phyloP scores from a whole-genome alignment of 1,140 invertebrate genomes.

The Zaprionus gabonicus region DNA sequence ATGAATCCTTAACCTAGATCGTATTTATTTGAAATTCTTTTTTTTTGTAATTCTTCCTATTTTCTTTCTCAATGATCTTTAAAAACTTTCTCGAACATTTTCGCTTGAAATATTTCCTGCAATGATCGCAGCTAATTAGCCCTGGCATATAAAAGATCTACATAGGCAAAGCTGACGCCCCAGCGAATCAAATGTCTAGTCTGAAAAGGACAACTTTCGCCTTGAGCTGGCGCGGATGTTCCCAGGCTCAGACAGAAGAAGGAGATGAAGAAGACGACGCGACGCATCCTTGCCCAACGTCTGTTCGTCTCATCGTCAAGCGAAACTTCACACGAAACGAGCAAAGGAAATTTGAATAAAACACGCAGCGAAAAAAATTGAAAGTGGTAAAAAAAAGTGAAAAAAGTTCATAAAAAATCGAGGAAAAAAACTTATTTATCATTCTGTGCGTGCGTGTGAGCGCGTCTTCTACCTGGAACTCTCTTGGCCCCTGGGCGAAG shows the following conservation, averaged over 20 bases:
- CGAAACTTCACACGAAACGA: conserved; percentile 69
- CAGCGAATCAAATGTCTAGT: conserved; percentile 48
- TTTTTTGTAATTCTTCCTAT: no score
- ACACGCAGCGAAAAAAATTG: conserved; percentile 63
- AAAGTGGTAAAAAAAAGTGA: conserved; percentile 82
- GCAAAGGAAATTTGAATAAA: conserved; percentile 76
- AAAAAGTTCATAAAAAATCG: conserved; percentile 72
- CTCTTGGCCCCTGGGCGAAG: conserved; percentile 36
- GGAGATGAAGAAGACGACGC: neutral
- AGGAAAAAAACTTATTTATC: conserved; percentile 78
- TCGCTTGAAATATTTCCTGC: neutral
- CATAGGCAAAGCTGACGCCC: conserved; percentile 13
- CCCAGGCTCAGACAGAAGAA: conserved; percentile 64
- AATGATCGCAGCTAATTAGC: conserved; percentile 38
- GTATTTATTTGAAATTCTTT: no score
- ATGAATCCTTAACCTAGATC: conserved; percentile 14
- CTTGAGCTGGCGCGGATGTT: conserved; percentile 60
- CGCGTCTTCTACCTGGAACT: conserved; percentile 59
- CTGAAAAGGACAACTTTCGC: conserved; percentile 36
- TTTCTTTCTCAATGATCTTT: no score
- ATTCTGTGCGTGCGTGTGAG: conserved; percentile 59
- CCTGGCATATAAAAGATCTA: conserved; percentile 12
- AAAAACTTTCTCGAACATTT: neutral
- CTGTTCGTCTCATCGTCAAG: conserved; percentile 38
- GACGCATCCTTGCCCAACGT: conserved; percentile 52